Conservation (phyloP, 2,797 vertebrate species). For the Anabacerthia variegaticeps region DNA sequence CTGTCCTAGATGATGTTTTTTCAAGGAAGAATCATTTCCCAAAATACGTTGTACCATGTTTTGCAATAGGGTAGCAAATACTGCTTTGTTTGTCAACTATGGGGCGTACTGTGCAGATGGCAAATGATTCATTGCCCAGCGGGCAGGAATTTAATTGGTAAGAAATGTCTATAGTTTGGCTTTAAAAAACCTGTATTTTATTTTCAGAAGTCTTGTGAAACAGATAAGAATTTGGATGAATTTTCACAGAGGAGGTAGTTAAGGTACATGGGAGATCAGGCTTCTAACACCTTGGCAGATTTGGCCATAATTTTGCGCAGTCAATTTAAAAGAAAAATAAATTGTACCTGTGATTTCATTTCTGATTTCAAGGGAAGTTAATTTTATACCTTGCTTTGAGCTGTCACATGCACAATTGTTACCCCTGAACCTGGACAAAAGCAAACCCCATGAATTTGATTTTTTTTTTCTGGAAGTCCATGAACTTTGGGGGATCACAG, state of each 20-base stretch:
- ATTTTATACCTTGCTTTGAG: not conserved
- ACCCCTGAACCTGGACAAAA: not conserved
- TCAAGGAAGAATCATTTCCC: slow-evolving; percentile 17
- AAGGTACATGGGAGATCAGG: not conserved
- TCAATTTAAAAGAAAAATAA: not conserved
- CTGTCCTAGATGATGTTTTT: not conserved
- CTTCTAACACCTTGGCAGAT: not conserved
- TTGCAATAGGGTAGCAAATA: slow-evolving; percentile 3
- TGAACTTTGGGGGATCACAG: not conserved
- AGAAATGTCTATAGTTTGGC: not conserved
- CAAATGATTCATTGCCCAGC: not conserved
- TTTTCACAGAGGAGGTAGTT: not conserved
- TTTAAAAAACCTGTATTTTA: not conserved
- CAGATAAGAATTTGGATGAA: not conserved
- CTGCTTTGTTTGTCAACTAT: not conserved
- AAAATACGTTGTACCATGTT: not conserved
- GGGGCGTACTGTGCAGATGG: not conserved
- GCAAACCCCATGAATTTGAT: not conserved
- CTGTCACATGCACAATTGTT: not conserved
- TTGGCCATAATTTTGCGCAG: not conserved
- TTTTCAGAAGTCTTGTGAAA: not conserved
- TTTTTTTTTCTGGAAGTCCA: not conserved
- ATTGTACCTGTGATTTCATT: not conserved
- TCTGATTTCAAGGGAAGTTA: not conserved
- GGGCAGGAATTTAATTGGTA: not conserved